Evolutionary conservation across 92 coral and sea anemone species (phyloP), one percentile per base, ranked within the genome.

Genomic region (Ricordea florida): DNA sequence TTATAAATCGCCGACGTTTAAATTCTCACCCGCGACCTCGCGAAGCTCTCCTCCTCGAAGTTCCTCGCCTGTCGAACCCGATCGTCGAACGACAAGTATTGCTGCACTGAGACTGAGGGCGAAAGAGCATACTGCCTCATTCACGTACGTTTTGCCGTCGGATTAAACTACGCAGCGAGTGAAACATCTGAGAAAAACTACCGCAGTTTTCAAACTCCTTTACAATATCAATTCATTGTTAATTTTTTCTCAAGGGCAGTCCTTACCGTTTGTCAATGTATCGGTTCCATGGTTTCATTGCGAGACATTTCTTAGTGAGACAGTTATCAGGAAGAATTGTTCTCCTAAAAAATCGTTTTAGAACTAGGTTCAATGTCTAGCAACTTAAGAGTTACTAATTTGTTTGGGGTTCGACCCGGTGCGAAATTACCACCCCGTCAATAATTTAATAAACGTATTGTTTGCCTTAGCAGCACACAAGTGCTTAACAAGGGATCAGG

Each of bases 51-150:
- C 92, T 17, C 98, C 93, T 14, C 77, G 59, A 22, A 81, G 69
- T 25, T 31, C 41, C 36, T 74, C 85, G 18, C 81, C 82, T 1
- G 78, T 50, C 10, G 82, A 75, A 15, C 63, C 74, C 11, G 97
- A 94, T 46, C 85, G 98, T 35, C 59, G 98, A 37, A 85, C 96
- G 10, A 77, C 93, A 29, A 94, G 98, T 57, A 94, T 94, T 38
- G 97, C 96, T 2, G 71, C 97, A 1, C 80, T 94, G 2, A 88
- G 98, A 60, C 70, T 90, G 26, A 69, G 89, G 20, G 98, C 98
- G 9, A 87, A 84, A 74, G 97, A 94, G 63, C 98, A 94, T 57
- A 63, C 81, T 20, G 84, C 89, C 14, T 53, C 85, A 26, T 60
- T 74, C 15, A 56, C 36, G 26, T 76, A 48, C 17, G 57, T 66